Evolutionary conservation across 37 sponge, comb jelly and placozoan species (phyloP), one percentile per base, ranked within the genome.

Genomic region (Ephydatia muelleri): DNA sequence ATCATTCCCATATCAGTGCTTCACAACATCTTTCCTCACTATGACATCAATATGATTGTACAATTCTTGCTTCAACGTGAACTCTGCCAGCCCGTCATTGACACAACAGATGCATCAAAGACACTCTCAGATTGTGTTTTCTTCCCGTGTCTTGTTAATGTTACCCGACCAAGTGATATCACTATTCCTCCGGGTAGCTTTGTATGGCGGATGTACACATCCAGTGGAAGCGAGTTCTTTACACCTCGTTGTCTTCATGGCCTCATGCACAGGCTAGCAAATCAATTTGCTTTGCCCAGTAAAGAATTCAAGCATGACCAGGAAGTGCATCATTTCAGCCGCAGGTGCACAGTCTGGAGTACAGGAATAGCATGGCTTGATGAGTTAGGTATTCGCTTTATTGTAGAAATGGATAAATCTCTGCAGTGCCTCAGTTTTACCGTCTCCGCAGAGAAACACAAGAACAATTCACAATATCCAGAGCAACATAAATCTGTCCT

Each of bases 181-280:
- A 57, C 16, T 16, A 57, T 57, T 19, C 57, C 57, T 16, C 19
- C 6, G 16, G 16, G 19, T 11, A 57, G 57, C 57, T 57, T 57
- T 57, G 57, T 57, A 21, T 57, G 16, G 6, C 57, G 1, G 57
- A 5, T 57, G 57, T 21, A 57, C 57, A 57, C 57, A 11, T 14
- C 14, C 0, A 11, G 16, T 57, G 57, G 57, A 57, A 57, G 57
- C 16, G 40, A 76, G 25, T 67, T 36, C 29, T 77, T 84, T 31
- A 34, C 67, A 22, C 3, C 78, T 65, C 77, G 85, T 38, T 85
- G 76, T 77, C 85, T 85, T 2, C 78, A 85, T 57, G 67, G 43
- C 37, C 27, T 77, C 26, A 48, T 85, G 13, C 78, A 77, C 26
- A n/a, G 85, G 3, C 27, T 77, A 28, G 85, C 85, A 38, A 67